Evolutionary conservation across 1,140 invertebrate genomes (phyloP).

Genomic region (Pogonus chalceus): DNA sequence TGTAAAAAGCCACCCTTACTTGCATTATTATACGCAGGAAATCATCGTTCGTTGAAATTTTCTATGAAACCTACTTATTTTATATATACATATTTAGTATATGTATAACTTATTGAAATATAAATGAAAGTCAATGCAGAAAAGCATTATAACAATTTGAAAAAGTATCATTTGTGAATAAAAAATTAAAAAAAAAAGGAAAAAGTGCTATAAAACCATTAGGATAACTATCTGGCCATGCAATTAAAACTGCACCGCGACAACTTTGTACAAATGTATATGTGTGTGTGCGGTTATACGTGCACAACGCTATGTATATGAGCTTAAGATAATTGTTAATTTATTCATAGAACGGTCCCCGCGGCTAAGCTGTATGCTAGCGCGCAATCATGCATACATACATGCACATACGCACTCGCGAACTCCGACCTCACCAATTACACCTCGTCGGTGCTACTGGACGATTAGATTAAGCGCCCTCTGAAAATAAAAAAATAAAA

Average conservation of each 20-base stretch:
- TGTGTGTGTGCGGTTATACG: not conserved
- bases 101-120: too few species aligned
- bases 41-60: not conserved
- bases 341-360: not conserved
- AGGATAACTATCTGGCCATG: not conserved
- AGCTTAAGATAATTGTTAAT: not conserved
- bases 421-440: too few species aligned
- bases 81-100: not conserved
- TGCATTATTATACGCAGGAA: constrained; percentile 1
- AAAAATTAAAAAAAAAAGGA: too few species aligned
- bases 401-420: not conserved
- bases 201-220: not conserved
- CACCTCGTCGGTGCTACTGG: not conserved
- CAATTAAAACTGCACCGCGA: not conserved
- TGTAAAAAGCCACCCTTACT: not conserved
- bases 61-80: not conserved
- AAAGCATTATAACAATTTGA: not conserved
- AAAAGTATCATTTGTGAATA: not conserved
- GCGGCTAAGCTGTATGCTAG: not conserved
- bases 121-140: not conserved
- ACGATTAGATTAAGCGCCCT: not conserved
- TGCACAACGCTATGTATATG: not conserved
- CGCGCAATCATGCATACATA: not conserved
- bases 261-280: not conserved
- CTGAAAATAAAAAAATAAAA: not conserved